phyloP scores from a whole-genome alignment of 2,797 vertebrate genomes.

The Thaleichthys pacificus region DNA sequence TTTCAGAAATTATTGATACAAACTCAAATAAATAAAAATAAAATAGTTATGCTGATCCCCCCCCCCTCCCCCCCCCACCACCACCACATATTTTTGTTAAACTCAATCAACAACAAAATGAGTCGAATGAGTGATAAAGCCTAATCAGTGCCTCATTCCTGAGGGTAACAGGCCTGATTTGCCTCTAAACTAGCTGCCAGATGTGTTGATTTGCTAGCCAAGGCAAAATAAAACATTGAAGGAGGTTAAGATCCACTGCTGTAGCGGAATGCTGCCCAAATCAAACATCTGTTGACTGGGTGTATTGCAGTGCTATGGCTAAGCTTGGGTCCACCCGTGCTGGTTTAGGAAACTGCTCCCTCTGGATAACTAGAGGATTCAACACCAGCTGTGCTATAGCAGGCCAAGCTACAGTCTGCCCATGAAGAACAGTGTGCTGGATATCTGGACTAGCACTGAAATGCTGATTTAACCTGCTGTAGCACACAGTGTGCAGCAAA shows the following conservation, averaged over 20 bases:
- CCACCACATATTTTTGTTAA: no score
- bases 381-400: constrained; percentile 18
- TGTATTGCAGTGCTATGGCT: constrained; percentile 14
- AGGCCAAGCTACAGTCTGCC: background rate
- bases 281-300: constrained; percentile 40
- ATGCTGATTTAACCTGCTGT: constrained; percentile 19
- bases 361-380: constrained; percentile 13
- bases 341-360: constrained; percentile 32
- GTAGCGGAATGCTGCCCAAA: constrained; percentile 33
- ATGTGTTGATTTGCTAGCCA: constrained; percentile 20
- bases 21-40: constrained; percentile 3
- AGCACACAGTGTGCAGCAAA: background rate
- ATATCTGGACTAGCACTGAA: background rate
- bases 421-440: background rate
- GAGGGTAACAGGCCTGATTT: constrained; percentile 26
- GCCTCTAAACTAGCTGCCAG: constrained; percentile 19
- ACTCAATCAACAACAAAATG: no score
- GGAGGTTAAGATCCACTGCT: constrained; percentile 26
- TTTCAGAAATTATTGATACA: constrained; percentile 34
- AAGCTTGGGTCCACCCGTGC: constrained; percentile 29
- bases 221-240: constrained; percentile 19
- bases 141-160: constrained; percentile 33
- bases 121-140: constrained; percentile 31
- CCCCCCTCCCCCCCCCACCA: no score
- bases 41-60: no score